Evolutionary conservation across 2,797 vertebrate species (phyloP).

Genomic region (Carcharodon carcharias): DNA sequence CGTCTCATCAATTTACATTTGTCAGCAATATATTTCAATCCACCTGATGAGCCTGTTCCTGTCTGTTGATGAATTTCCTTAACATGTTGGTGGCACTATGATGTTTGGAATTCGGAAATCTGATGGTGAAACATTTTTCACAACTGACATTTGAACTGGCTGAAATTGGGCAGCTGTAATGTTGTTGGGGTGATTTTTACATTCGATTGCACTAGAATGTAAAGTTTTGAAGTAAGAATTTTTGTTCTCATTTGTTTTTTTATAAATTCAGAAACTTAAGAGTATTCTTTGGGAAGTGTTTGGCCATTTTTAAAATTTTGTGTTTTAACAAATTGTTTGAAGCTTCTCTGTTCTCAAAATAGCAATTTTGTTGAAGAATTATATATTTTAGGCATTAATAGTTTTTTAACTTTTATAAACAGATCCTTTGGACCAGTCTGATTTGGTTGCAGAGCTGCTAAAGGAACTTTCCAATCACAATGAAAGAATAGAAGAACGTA

Average conservation of each 20-base stretch:
- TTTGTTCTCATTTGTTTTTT: neutral
- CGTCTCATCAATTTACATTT: neutral
- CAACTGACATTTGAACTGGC: neutral
- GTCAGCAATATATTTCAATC: neutral
- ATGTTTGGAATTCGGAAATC: constrained; percentile 22
- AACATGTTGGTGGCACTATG: neutral
- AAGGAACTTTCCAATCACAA: constrained; percentile 95
- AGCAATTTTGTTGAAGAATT: neutral
- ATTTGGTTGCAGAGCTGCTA: constrained; percentile 84
- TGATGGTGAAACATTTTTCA: neutral
- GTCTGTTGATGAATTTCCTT: neutral
- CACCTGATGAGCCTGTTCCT: neutral
- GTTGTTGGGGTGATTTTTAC: neutral
- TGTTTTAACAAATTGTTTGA: neutral
- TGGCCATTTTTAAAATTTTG: neutral
- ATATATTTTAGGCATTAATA: neutral
- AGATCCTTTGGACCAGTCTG: constrained; percentile 87
- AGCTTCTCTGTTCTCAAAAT: neutral
- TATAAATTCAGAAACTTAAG: neutral
- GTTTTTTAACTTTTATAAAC: constrained; percentile 38
- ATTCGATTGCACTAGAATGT: neutral
- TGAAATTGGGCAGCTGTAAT: neutral
- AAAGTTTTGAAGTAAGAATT: neutral
- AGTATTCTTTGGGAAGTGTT: neutral
- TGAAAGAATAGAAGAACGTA: constrained; percentile 88